Evolutionary conservation across 35 echinoderm and acorn worm species (phyloP), one percentile per base, ranked within the genome.

Genomic region (Diadema setosum): DNA sequence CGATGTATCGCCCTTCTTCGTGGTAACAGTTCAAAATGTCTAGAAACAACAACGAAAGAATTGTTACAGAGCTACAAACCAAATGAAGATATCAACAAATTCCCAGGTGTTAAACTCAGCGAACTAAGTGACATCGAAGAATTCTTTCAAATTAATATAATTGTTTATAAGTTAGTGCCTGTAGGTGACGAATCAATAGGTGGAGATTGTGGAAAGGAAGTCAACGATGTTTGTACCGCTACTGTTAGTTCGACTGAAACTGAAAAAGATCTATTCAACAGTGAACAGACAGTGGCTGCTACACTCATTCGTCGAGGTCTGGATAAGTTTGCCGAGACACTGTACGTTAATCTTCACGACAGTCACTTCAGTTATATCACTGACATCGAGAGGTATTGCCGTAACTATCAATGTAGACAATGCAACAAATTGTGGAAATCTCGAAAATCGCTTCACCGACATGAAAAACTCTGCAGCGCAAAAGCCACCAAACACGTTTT

Each of bases 301-400:
- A 5, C 48, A 41, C 58, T 94, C 12, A 42, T 86, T 39, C 49
- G 75, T 2, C 82, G 92, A 32, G 76, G 87, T 0, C 18, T 83
- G 29, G 81, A 33, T 18, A 60, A 46, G 6, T 85, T 85, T 65
- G 11, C 65, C 3, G 55, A 74, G 11, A 90, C 92, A 0, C 3
- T 94, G 65, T 74, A 90, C 42, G 26, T 94, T 1, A 94, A 90
- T 44, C 5, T 94, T 17, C 81, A 35, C 36, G 63, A 52, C 21
- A 32, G 46, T 3, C 92, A 94, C 40, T 94, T 94, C 36, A 85
- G 81, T 7, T 90, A 90, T 52, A 94, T 94, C 75, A 42, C 39
- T 7, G 70, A 94, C 50, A 60, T 94, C 18, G 55, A 80, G 20
- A 25, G 33, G 3, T 90, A 94, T 57, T 80, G 87, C 29, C 48